A percentile compares a stretch with the other conserved stretches of the same genome.
Conservation (phyloP, 2,113 vertebrate species). For the Copsychus sechellarum region DNA sequence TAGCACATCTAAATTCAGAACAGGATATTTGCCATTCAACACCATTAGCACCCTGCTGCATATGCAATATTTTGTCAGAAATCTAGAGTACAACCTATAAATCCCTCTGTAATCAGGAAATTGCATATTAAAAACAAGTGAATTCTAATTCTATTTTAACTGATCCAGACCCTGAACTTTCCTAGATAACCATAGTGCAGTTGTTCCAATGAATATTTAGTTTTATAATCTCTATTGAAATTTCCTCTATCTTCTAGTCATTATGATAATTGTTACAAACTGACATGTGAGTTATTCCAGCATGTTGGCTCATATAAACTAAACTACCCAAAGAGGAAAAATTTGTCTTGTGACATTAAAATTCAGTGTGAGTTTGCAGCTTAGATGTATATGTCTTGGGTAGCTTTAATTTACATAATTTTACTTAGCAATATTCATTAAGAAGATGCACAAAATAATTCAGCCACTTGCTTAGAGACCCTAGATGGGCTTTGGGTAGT, state of each 20-base stretch:
- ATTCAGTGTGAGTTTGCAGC: neutral
- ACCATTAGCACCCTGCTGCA: neutral
- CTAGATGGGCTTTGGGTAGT: neutral
- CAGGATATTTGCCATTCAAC: neutral
- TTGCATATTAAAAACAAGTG: neutral
- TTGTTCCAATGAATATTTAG: constrained; percentile 16
- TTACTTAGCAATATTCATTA: neutral
- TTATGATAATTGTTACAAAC: neutral
- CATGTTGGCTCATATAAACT: neutral
- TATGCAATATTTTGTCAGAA: neutral
- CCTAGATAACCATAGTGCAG: neutral
- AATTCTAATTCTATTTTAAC: neutral
- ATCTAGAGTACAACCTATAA: neutral
- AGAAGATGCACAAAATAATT: neutral
- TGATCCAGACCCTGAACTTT: neutral
- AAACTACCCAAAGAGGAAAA: neutral
- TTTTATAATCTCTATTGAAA: neutral
- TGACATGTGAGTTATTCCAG: neutral
- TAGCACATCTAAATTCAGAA: neutral
- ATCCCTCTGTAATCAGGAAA: neutral
- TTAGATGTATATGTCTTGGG: neutral
- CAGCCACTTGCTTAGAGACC: neutral
- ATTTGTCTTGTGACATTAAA: neutral
- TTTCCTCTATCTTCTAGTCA: neutral
- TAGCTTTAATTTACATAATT: neutral